Base-by-base conservation (phyloP, 1,140 invertebrate species). In the Aphelinus certus region DNA sequence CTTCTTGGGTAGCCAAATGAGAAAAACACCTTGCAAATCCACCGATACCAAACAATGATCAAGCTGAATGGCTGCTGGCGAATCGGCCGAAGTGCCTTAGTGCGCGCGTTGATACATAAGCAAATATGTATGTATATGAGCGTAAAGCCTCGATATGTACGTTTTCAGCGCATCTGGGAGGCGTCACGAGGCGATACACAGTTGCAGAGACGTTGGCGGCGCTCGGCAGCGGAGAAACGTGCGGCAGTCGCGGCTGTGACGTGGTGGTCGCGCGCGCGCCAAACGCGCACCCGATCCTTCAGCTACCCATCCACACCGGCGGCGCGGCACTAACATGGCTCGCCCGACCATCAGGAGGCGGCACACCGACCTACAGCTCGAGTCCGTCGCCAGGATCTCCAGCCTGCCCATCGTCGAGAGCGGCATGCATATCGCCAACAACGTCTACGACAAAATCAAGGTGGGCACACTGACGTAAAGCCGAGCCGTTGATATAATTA, bases 331-430 rank as follows among this genome's bases (percentile, higher is more conserved):
- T 53, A 26, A 26, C 26, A 88, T 88, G 85, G 79, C 83, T 7
- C 81, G 79, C 71, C 51, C 77, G 9, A 81, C 79, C 47, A 81
- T 51, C 1, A 81, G 51, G 26, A 71, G n/a, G 48, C 70, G 75
- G 73, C 79, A 82, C 49, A 79, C 85, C 45, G 83, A 87, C 71
- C 89, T 89, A 42, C 86, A 88, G 67, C 83, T 94, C 81, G 90
- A 93, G 83, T 90, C 92, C 51, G 89, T 94, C 9, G 88, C 89
- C 46, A 88, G 93, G 73, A 91, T 95, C 43, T 89, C 90, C 2
- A 91, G 90, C 74, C 89, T 95, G 58, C 94, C 94, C 0, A 91
- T 94, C 64, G 90, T 95, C 2, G 93, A 93, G 81, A 91, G 91
- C 26, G 89, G 93, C 60, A 91, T 93, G 76, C 89, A 89, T 74